Conservation (phyloP, 2,888 invertebrate genomes). For the Diarsia dahlii region DNA sequence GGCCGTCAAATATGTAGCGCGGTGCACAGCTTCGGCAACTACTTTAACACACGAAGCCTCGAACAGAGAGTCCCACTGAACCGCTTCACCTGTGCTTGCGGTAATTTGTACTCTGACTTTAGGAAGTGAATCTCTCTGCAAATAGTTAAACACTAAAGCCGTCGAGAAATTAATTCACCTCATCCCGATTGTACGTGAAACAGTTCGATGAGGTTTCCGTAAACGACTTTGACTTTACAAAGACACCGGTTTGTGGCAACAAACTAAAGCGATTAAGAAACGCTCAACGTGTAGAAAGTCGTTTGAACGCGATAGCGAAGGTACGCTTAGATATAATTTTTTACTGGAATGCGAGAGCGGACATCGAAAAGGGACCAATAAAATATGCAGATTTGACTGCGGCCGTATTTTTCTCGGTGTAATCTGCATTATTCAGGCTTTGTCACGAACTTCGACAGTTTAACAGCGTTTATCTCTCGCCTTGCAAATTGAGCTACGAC, state of each 20-base stretch:
- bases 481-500: slow-evolving; percentile 91
- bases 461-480: slow-evolving; percentile 91
- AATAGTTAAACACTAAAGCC: slow-evolving; percentile 71
- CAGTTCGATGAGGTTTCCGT: slow-evolving; percentile 63
- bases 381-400: slow-evolving; percentile 90
- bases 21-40: slow-evolving; percentile 70
- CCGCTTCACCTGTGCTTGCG: slow-evolving; percentile 71
- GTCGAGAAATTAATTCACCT: slow-evolving; percentile 75
- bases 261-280: slow-evolving; percentile 66
- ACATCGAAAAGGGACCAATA: slow-evolving; percentile 88
- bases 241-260: slow-evolving; percentile 49
- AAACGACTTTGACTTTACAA: slow-evolving; percentile 60
- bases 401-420: slow-evolving; percentile 90
- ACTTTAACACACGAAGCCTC: slow-evolving; percentile 73
- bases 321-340: slow-evolving; percentile 75
- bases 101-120: slow-evolving; percentile 78
- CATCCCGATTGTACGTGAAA: slow-evolving; percentile 66
- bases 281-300: slow-evolving; percentile 59
- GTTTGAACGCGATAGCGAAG: slow-evolving; percentile 60
- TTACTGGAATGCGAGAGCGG: slow-evolving; percentile 78
- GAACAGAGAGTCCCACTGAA: slow-evolving; percentile 64
- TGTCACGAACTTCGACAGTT: slow-evolving; percentile 91
- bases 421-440: slow-evolving; percentile 91
- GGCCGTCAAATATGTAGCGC: slow-evolving; percentile 76
- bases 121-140: slow-evolving; percentile 74